Evolutionary conservation across 2,797 vertebrate species (phyloP), one percentile per base, ranked within the genome.

Genomic region (Manis pentadactyla): DNA sequence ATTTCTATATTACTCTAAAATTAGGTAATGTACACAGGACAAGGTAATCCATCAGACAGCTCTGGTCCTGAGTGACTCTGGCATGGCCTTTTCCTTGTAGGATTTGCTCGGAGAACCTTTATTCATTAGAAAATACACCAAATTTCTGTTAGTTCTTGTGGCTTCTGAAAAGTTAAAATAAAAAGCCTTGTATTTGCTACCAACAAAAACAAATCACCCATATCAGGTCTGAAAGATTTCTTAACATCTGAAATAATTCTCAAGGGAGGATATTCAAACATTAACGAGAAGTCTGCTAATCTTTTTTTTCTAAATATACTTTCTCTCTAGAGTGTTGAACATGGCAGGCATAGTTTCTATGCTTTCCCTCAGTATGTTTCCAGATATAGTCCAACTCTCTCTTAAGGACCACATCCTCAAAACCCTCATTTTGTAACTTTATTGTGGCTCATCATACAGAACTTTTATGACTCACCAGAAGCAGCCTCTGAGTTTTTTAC

Each of bases 231-330:
- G 21, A 46, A 51, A 4, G 11, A 49, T 69, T 74, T 82, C 39
- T 90, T 42, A 82, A 78, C 23, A 37, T 68, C 57, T 94, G 39
- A 95, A 94, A 69, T 84, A 82, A 66, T 89, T 86, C 17, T 51
- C 37, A 75, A 79, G 21, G 63, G 78, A 42, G 12, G 6, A 19
- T 75, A 66, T 46, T 95, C 7, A 69, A 37, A 91, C 14, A 49
- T 34, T 59, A 49, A 93, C 74, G 37, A 78, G 4, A 57, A 49
- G 42, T 39, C 18, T 74, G 25, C 19, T 71, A 73, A 34, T 83
- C 23, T 59, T 64, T 59, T 6, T 74, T 74, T 73, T 39, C 37
- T 89, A 21, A 82, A 86, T 78, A 49, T 21, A 29, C 53, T 57
- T 87, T 53, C 11, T 1, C 8, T 81, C 21, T 31, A 89, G 39